Base-by-base conservation (phyloP, 2,113 vertebrate genomes). In the Engraulis encrasicolus region DNA sequence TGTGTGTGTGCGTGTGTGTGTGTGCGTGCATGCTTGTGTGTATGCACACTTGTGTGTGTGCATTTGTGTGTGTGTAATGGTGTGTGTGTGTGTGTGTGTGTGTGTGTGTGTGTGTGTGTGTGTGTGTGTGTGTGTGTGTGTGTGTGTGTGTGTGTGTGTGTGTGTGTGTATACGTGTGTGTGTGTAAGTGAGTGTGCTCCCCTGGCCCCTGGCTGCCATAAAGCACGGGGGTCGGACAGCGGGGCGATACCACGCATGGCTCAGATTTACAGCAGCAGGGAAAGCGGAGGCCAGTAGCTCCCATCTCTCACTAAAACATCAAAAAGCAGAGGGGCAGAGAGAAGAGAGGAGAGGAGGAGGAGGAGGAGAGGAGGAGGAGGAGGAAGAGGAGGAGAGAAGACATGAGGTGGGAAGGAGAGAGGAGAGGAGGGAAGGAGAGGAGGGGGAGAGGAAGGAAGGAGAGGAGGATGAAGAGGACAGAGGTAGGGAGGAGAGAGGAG, bases 261-360 rank as follows among this genome's bases (percentile, higher is more conserved):
- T 93, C 81, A 90, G 91, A 96, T 96, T 96, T 95, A 96, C 93
- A 88, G 89, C 86, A 50, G 83, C 89, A 45, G 9, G 87, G 90
- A 89, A 92, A 95, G 87, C 87, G 27, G 92, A 94, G 94, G 93
- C 89, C 71, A 1, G 89, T 90, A 91, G 94, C 93, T 93, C 93
- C 94, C 95, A 96, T 96, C 94, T 94, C 93, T 96, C 92, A 95
- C 88, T 89, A 90, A 91, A 90, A 90, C 93, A 89, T 87, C 85
- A 89, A 85, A 89, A 86, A 83, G 81, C 66, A 71, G 58, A 66
- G 58, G 58, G 27, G 58, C 6, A 9, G 40, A 45, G 40, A 9
- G 40, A n/a, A n/a, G n/a, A n/a, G 40, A 3, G 40, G 40, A 45
- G 40, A 9, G 40, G 4, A 5, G 40, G 40, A 9, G 40, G 40